Percentiles rank a stretch among this genome's conserved stretches.
Evolutionary conservation across 2,113 vertebrate genomes (phyloP).

Genomic region (Ptilonorhynchus violaceus): DNA sequence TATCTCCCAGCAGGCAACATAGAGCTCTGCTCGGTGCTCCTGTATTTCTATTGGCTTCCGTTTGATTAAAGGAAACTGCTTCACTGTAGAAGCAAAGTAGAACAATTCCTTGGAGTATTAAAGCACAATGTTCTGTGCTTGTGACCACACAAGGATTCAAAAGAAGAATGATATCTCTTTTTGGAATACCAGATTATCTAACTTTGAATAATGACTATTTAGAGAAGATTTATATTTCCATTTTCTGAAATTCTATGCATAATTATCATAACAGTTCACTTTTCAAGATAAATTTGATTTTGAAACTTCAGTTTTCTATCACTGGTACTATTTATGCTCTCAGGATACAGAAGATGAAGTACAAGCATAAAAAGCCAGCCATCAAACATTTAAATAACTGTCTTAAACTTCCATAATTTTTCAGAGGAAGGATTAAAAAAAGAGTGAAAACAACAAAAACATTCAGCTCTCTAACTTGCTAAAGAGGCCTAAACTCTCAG

Average conservation of each 20-base stretch:
- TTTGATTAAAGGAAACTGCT: constrained; percentile 65
- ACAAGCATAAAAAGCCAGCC: neutral
- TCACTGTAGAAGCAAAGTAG: constrained; percentile 46
- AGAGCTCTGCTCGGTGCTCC: constrained; percentile 29
- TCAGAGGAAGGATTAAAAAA: neutral
- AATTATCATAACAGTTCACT: neutral
- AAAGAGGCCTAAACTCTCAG: neutral
- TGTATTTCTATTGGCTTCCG: constrained; percentile 17
- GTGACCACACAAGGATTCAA: neutral
- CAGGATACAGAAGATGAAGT: neutral
- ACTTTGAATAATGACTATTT: neutral
- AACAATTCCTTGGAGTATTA: constrained; percentile 36
- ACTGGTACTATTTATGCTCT: neutral
- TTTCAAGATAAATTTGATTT: neutral
- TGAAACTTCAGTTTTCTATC: neutral
- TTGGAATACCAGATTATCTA: neutral
- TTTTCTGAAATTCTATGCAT: neutral
- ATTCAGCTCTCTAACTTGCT: neutral
- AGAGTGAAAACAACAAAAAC: neutral
- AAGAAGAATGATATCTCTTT: neutral
- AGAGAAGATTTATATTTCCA: neutral
- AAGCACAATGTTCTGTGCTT: neutral
- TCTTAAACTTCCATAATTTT: neutral
- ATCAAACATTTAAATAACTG: neutral
- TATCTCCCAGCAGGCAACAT: constrained; percentile 63